phyloP scores from a whole-genome alignment of 2,797 vertebrate genomes.

The Caiman crocodilus region DNA sequence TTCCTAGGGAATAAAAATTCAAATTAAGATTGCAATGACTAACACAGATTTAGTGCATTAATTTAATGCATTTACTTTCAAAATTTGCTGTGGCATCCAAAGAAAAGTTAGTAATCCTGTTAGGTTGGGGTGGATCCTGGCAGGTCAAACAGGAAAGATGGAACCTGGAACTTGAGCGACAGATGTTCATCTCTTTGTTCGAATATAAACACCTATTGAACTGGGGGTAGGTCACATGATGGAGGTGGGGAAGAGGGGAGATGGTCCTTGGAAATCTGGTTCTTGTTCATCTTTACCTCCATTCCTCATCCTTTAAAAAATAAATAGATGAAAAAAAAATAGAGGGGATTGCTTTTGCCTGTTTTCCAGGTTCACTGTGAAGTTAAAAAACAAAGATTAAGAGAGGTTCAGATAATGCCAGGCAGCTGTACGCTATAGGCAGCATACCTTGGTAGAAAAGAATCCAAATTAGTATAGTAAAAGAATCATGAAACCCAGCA shows the following conservation, averaged over 20 bases:
- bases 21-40: not conserved
- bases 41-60: too few relatives aligned
- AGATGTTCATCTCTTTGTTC: not conserved
- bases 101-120: not conserved
- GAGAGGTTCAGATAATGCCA: not conserved
- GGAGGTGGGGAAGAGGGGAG: too few relatives aligned
- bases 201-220: not conserved
- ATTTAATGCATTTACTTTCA: not conserved
- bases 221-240: not conserved
- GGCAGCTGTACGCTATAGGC: not conserved
- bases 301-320: not conserved
- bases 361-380: not conserved
- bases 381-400: not conserved
- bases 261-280: too few relatives aligned
- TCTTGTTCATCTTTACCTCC: not conserved
- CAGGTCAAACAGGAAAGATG: not conserved
- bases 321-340: not conserved
- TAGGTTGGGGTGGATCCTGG: too few relatives aligned
- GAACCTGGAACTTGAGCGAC: not conserved
- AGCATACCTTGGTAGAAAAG: not conserved
- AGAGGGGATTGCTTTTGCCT: not conserved
- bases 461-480: not conserved
- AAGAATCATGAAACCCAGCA: not conserved
- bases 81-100: not conserved
- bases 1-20: not conserved